Base-by-base conservation (phyloP, 2,113 vertebrate genomes). In the Embiotoca jacksoni region DNA sequence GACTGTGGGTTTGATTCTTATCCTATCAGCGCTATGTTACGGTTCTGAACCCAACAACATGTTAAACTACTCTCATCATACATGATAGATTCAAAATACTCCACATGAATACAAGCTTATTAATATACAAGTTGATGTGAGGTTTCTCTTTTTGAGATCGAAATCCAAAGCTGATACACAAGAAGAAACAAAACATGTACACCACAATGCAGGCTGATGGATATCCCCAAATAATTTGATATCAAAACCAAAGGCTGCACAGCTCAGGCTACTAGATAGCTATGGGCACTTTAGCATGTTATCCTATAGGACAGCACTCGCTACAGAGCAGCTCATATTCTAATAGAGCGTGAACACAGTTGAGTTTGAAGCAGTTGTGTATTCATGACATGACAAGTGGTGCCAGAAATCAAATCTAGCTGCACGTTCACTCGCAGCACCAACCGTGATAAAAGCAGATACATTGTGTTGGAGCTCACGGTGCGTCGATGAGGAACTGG, bases 341-440 rank as follows among this genome's bases (percentile, higher is more conserved):
- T 54, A 77, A n/a, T 16, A 72, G 63, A 86, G 75, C 81, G 75
- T 64, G 50, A 75, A 52, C 59, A 74, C 65, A 50, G 64, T 58
- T 59, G 46, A 65, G 61, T 89, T 88, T 90, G 86, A 93, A 94
- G 91, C 93, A 94, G 89, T 89, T 86, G 88, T 81, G 90, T 69
- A 70, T 87, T 80, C 65, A 55, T 53, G 3, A 60, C 23, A 39
- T 66, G 36, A 37, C 5, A 49, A 65, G 50, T 46, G 62, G 15
- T 33, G 52, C 41, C 52, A n/a, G 7, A 2, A 47, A 23, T 30
- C 31, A 47, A 73, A 11, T 13, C 4, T 31, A 15, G 11, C 31
- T 47, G 60, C 9, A 49, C 3, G 3, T 44, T 46, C 33, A 13
- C 14, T 31, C 63, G 41, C 6, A 30, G 11, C 4, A 16, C 3